Percentiles rank a stretch among this genome's conserved stretches.
phyloP scores from a whole-genome alignment of 1,140 invertebrate genomes.

The Cherax destructor region DNA sequence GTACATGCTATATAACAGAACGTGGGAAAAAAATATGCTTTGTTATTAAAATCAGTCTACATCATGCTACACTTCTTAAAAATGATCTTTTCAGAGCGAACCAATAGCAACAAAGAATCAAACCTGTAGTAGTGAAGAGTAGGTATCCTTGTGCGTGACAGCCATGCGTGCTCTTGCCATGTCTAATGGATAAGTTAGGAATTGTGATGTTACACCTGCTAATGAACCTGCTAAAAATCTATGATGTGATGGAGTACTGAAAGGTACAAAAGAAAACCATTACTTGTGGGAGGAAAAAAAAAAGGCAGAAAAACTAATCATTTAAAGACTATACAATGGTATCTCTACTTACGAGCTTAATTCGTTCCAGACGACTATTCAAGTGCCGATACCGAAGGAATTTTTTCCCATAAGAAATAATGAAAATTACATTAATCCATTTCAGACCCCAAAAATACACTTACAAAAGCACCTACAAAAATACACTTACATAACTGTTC shows the following conservation, averaged over 20 bases:
- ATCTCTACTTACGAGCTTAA: too few relatives aligned
- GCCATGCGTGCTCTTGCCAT: constrained; percentile 98
- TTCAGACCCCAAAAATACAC: too few relatives aligned
- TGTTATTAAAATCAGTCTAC: too few relatives aligned
- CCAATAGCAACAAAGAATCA: background rate
- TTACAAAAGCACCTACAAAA: too few relatives aligned
- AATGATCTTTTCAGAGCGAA: background rate
- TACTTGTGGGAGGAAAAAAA: background rate
- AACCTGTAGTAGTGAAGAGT: constrained; percentile 62
- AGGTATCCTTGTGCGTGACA: constrained; percentile 80
- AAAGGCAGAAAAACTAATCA: background rate
- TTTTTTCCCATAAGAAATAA: too few relatives aligned
- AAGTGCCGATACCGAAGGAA: too few relatives aligned
- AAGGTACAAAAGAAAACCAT: background rate
- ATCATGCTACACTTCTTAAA: too few relatives aligned
- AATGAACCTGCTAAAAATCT: constrained; percentile 93
- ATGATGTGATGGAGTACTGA: constrained; percentile 45
- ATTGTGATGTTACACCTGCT: constrained; percentile 94
- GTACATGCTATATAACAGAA: too few relatives aligned
- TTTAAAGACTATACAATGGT: background rate
- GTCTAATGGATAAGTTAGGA: constrained; percentile 96
- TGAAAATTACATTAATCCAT: too few relatives aligned
- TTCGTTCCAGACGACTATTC: too few relatives aligned
- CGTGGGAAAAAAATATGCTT: too few relatives aligned
- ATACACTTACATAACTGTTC: too few relatives aligned